These are phyloP conservation scores for Odobenus rosmarus DNA, from an alignment of 2,113 vertebrate species.

Conservation along the genomic window DNA sequence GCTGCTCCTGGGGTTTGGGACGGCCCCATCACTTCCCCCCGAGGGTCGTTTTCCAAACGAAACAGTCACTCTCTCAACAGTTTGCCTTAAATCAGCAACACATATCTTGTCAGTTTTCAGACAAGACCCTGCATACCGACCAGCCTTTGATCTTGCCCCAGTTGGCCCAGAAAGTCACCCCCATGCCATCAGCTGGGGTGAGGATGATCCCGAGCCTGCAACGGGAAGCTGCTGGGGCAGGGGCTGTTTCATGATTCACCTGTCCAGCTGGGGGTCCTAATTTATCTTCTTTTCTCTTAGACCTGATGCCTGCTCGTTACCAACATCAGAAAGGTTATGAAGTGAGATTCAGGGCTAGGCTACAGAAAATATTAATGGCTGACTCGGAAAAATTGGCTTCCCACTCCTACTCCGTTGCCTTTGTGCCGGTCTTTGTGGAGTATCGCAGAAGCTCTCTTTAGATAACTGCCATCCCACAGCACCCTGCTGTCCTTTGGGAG, in stretches of 20 bases:
- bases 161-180: not conserved
- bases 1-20: not conserved
- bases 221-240: not conserved
- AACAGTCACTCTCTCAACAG: not conserved
- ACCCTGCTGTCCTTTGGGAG: not conserved
- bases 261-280: slow-evolving; percentile 29
- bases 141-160: slow-evolving; percentile 41
- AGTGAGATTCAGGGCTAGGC: slow-evolving; percentile 37
- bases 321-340: slow-evolving; percentile 44
- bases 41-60: not conserved
- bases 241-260: slow-evolving; percentile 19
- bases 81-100: slow-evolving; percentile 38
- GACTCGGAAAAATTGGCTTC: slow-evolving; percentile 46
- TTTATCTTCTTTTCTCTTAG: slow-evolving; percentile 57
- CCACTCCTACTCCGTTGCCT: not conserved
- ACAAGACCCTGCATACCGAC: not conserved
- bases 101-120: not conserved
- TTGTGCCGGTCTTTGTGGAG: slow-evolving; percentile 56
- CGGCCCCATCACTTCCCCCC: not conserved
- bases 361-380: slow-evolving; percentile 54
- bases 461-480: slow-evolving; percentile 29
- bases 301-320: not conserved
- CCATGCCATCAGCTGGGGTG: not conserved
- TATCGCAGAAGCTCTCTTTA: not conserved
- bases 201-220: not conserved